Conservation (phyloP, 2,113 vertebrate genomes). For the Stigmatopora nigra region DNA sequence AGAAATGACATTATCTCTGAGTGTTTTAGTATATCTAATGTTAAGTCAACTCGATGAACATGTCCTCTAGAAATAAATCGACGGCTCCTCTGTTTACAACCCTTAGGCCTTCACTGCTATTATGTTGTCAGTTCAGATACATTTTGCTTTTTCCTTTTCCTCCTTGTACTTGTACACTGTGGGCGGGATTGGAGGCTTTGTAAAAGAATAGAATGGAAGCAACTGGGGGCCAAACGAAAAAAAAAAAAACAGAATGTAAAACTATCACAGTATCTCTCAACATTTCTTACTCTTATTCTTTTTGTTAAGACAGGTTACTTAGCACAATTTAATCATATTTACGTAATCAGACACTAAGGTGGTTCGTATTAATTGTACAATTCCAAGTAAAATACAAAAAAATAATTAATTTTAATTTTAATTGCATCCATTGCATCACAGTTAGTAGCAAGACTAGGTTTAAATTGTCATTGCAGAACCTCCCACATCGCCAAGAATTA, state of each 20-base stretch:
- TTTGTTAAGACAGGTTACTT: constrained; percentile 44
- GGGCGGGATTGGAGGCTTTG: neutral
- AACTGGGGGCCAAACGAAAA: neutral
- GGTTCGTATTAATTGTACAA: neutral
- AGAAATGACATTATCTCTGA: constrained; percentile 29
- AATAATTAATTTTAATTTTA: no score
- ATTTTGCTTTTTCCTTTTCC: neutral
- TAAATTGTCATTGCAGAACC: no score
- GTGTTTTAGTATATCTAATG: constrained; percentile 29
- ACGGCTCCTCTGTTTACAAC: constrained; percentile 43
- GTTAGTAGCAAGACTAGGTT: no score
- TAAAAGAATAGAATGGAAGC: neutral
- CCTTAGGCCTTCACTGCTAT: constrained; percentile 43
- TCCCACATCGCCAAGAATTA: no score
- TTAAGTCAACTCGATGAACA: constrained; percentile 49
- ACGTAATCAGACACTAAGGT: constrained; percentile 15
- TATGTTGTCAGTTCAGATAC: constrained; percentile 37
- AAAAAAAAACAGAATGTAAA: no score
- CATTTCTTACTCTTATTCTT: constrained; percentile 8
- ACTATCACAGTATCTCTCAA: neutral
- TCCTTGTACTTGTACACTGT: constrained; percentile 7
- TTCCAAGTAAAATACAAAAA: neutral
- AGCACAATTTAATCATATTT: constrained; percentile 55
- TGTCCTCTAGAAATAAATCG: constrained; percentile 39
- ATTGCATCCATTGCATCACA: no score